Evolutionary conservation across 2,113 vertebrate genomes (phyloP).

Genomic region (Dipodomys stephensi): DNA sequence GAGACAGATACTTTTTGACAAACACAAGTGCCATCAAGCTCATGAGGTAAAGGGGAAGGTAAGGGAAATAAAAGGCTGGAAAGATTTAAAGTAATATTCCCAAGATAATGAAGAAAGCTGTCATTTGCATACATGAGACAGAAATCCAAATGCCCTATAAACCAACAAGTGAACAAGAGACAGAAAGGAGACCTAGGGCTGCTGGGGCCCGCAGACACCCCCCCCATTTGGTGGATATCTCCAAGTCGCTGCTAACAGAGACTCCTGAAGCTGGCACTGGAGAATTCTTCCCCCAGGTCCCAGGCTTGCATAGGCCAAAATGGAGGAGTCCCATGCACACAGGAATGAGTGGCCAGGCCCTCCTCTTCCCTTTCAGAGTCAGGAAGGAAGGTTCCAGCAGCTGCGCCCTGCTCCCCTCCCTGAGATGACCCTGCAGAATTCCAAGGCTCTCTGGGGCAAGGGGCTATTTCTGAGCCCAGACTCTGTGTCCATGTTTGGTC

Average conservation of each 20-base stretch:
- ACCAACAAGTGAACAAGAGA: too few relatives aligned
- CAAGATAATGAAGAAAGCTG: neutral
- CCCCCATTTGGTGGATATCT: neutral
- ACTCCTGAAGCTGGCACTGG: neutral
- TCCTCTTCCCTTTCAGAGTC: neutral
- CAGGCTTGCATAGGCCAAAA: neutral
- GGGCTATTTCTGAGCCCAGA: slow-evolving; percentile 59
- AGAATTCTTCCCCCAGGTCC: neutral
- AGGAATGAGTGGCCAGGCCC: neutral
- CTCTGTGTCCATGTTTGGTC: slow-evolving; percentile 75
- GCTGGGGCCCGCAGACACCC: neutral
- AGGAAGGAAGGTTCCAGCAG: neutral
- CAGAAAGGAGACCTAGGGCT: too few relatives aligned
- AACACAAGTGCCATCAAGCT: too few relatives aligned
- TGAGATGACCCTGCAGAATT: slow-evolving; percentile 55
- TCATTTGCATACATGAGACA: neutral
- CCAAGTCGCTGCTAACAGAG: neutral
- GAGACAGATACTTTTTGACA: too few relatives aligned
- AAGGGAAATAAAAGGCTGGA: too few relatives aligned
- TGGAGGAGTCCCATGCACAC: neutral
- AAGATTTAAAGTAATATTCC: too few relatives aligned
- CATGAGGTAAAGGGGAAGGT: too few relatives aligned
- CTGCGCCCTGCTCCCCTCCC: neutral
- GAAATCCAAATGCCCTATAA: neutral
- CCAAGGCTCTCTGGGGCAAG: slow-evolving; percentile 57